phyloP scores from a whole-genome alignment of 2,888 invertebrate genomes.

The Dynastes maya region DNA sequence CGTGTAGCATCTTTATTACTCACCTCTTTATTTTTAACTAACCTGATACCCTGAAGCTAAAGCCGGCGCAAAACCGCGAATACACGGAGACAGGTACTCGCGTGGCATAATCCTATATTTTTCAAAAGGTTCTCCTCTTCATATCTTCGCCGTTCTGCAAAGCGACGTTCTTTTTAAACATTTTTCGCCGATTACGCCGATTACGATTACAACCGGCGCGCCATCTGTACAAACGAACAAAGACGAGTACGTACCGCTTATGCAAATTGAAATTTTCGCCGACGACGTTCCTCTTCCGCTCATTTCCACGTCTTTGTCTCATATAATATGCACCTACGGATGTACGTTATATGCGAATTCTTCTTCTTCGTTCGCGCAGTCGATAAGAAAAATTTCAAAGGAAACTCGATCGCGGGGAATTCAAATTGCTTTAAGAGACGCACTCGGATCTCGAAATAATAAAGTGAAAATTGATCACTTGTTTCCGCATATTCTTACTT shows the following conservation, averaged over 20 bases:
- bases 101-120: slow-evolving; percentile 15
- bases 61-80: background rate
- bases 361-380: no score
- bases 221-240: slow-evolving; percentile 22
- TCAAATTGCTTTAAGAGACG: slow-evolving; percentile 45
- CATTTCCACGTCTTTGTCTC: slow-evolving; percentile 49
- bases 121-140: background rate
- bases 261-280: slow-evolving; percentile 51
- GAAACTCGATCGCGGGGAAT: slow-evolving; percentile 51
- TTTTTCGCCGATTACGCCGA: background rate
- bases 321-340: slow-evolving; percentile 53
- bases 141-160: background rate
- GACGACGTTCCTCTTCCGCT: slow-evolving; percentile 18
- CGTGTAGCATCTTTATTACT: background rate
- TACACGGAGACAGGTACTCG: background rate
- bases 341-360: slow-evolving; percentile 6
- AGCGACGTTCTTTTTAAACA: background rate
- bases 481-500: slow-evolving; percentile 7
- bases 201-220: background rate
- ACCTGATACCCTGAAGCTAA: background rate
- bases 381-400: slow-evolving; percentile 46
- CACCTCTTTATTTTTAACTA: background rate
- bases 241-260: slow-evolving; percentile 43
- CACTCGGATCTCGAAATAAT: slow-evolving; percentile 34
- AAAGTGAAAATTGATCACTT: slow-evolving; percentile 47